These are phyloP conservation scores for Spea hammondii DNA, from an alignment of 2,797 vertebrate genomes.

Conservation along the genomic window DNA sequence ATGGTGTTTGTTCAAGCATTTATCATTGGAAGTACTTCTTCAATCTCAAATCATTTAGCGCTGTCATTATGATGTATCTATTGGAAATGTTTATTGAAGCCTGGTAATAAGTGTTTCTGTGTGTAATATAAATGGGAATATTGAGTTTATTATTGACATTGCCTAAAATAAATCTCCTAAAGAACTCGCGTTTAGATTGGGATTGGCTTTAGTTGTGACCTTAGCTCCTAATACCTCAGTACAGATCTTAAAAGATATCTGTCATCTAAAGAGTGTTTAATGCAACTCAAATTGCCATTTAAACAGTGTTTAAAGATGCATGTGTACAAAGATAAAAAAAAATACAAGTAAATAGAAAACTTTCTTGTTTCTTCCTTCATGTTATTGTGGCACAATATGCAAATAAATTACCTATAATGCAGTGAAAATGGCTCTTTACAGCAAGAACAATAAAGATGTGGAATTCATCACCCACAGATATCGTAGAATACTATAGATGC, in stretches of 20 bases:
- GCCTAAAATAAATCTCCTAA: conserved; percentile 3
- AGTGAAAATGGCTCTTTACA: no score
- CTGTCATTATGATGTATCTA: conserved; percentile 4
- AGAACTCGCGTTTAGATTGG: neutral
- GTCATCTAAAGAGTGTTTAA: no score
- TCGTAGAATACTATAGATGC: no score
- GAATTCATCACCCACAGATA: no score
- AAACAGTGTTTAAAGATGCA: no score
- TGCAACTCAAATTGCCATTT: no score
- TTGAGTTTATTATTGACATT: neutral
- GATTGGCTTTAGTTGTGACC: neutral
- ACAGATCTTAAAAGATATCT: neutral
- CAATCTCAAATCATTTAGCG: neutral
- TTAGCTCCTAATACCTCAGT: neutral
- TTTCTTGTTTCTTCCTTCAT: no score
- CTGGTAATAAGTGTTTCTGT: neutral
- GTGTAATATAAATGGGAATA: conserved; percentile 3
- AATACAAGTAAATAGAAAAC: no score
- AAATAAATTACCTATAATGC: no score
- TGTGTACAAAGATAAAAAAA: no score
- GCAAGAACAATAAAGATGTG: no score
- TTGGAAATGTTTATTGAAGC: neutral
- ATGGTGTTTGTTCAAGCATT: neutral
- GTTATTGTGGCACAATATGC: no score
- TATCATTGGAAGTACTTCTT: neutral